Conservation (phyloP, 2,888 invertebrate species). For the Monochamus alternatus region DNA sequence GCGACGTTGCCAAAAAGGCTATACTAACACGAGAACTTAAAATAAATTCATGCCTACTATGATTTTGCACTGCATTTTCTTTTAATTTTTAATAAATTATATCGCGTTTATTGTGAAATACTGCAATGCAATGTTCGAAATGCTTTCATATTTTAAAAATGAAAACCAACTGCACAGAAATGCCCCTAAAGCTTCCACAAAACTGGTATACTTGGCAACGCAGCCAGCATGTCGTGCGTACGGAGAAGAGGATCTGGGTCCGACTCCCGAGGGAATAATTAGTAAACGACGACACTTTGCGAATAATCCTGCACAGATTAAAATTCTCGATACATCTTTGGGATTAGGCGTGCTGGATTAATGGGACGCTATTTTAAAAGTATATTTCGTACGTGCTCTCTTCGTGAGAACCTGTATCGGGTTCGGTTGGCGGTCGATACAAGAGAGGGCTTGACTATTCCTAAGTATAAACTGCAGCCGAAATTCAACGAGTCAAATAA, state of each 20-base stretch:
- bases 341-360: conserved; percentile 48
- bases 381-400: conserved; percentile 35
- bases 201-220: background rate
- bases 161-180: too few relatives aligned
- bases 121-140: too few relatives aligned
- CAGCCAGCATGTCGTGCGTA: conserved; percentile 20
- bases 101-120: too few relatives aligned
- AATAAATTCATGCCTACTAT: too few relatives aligned
- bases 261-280: conserved; percentile 44
- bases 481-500: too few relatives aligned
- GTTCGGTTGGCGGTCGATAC: too few relatives aligned
- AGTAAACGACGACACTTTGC: conserved; percentile 49
- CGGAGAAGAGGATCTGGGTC: conserved; percentile 29
- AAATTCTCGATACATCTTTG: conserved; percentile 54
- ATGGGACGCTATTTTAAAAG: conserved; percentile 37
- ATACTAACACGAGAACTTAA: too few relatives aligned
- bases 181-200: background rate
- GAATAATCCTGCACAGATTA: conserved; percentile 55
- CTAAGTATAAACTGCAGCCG: too few relatives aligned
- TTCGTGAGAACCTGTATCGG: conserved; percentile 19
- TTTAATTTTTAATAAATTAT: too few relatives aligned
- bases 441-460: too few relatives aligned
- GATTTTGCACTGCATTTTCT: too few relatives aligned
- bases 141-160: too few relatives aligned
- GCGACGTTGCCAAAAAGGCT: background rate